A percentile compares a stretch with the other conserved stretches of the same genome.
Evolutionary conservation across 1,140 invertebrate species (phyloP).

Genomic region (Listronotus bonariensis): DNA sequence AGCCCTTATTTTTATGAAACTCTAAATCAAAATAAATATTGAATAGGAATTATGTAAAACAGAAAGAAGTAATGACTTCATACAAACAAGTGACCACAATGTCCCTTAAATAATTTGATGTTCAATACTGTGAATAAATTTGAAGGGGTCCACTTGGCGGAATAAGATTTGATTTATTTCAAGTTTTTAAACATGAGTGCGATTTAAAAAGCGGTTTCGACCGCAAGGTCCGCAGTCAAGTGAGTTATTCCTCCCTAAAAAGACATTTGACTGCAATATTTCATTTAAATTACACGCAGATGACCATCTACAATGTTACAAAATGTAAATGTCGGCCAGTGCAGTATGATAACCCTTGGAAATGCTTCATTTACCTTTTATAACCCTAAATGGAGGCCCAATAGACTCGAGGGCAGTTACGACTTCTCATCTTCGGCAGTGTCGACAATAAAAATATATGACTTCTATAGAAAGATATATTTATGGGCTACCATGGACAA

Average conservation of each 20-base stretch:
- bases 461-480: slow-evolving; percentile 27
- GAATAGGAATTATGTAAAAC: no score
- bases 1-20: no score
- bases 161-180: slow-evolving; percentile 38
- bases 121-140: slow-evolving; percentile 15
- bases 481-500: slow-evolving; percentile 40
- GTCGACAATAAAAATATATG: slow-evolving; percentile 36
- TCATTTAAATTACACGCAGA: slow-evolving; percentile 50
- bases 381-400: slow-evolving; percentile 38
- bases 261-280: slow-evolving; percentile 43
- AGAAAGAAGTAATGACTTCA: not conserved
- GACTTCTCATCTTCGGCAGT: slow-evolving; percentile 17
- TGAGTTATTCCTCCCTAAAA: slow-evolving; percentile 35
- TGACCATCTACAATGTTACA: slow-evolving; percentile 52
- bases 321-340: slow-evolving; percentile 50
- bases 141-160: slow-evolving; percentile 18
- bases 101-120: slow-evolving; percentile 12
- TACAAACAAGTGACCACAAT: slow-evolving; percentile 7
- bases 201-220: slow-evolving; percentile 26
- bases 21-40: no score
- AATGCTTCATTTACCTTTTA: slow-evolving; percentile 53
- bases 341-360: slow-evolving; percentile 47
- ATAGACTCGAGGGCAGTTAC: slow-evolving; percentile 23
- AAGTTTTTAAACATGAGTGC: slow-evolving; percentile 38
- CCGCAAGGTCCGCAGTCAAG: slow-evolving; percentile 30